Conservation (phyloP, 2,797 vertebrate species). For the Sarcophilus harrisii region DNA sequence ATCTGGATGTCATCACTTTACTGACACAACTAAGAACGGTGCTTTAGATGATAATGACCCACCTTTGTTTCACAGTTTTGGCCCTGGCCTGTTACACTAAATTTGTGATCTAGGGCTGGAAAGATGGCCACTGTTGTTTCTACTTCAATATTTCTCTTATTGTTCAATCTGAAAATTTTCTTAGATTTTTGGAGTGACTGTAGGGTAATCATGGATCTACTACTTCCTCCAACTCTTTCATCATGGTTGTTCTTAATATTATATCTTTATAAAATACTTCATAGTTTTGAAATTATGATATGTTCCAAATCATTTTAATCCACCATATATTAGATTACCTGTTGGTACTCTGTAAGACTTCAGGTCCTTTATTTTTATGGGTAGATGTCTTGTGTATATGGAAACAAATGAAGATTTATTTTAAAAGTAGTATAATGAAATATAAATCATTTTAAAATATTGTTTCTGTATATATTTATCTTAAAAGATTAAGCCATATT, state of each 20-base stretch:
- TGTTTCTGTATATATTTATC: too few relatives aligned
- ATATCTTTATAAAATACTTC: not conserved
- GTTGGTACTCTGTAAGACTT: not conserved
- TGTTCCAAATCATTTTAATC: not conserved
- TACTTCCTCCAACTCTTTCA: not conserved
- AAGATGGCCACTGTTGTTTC: not conserved
- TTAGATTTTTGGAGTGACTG: not conserved
- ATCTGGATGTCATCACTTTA: not conserved
- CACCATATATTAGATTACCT: not conserved
- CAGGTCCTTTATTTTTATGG: not conserved
- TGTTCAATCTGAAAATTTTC: not conserved
- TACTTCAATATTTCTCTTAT: not conserved
- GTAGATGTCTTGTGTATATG: not conserved
- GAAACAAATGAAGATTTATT: too few relatives aligned
- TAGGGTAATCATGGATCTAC: not conserved
- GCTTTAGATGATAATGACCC: not conserved
- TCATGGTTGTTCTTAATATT: not conserved
- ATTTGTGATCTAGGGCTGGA: not conserved
- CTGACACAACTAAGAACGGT: not conserved
- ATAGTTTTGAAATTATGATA: not conserved
- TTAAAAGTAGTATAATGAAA: too few relatives aligned
- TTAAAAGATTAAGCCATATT: too few relatives aligned
- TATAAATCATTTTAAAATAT: too few relatives aligned
- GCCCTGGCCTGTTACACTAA: too few relatives aligned
- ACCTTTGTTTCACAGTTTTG: not conserved